Percentiles rank a stretch among this genome's conserved stretches.
phyloP scores from a whole-genome alignment of 2,797 vertebrate species.

The Salarias fasciatus region DNA sequence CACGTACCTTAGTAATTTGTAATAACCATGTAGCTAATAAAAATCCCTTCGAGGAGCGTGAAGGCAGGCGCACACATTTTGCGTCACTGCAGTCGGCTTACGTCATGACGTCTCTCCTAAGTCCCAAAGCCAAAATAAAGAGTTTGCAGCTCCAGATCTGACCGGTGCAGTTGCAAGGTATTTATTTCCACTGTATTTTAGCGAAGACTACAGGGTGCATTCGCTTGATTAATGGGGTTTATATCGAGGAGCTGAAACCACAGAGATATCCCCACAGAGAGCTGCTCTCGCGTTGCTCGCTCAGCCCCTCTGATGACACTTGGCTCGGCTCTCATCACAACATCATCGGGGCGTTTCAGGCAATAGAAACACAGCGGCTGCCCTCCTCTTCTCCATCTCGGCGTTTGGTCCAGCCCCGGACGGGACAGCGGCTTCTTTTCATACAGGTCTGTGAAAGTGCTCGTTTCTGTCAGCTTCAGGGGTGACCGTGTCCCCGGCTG shows the following conservation, averaged over 20 bases:
- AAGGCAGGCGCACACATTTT: conserved; percentile 48
- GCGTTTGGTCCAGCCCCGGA: conserved; percentile 42
- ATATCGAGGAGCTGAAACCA: not conserved
- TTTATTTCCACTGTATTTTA: too few relatives aligned
- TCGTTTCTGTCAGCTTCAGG: not conserved
- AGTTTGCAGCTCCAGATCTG: not conserved
- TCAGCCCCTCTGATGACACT: conserved; percentile 40
- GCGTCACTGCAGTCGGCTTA: conserved; percentile 69
- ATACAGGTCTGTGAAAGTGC: conserved; percentile 64
- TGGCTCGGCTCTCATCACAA: conserved; percentile 64
- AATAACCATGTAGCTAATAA: conserved; percentile 61
- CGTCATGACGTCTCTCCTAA: fast-evolving
- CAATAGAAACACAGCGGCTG: conserved; percentile 27
- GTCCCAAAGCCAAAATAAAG: not conserved
- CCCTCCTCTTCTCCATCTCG: conserved; percentile 31
- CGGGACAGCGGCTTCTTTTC: conserved; percentile 52
- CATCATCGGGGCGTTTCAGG: conserved; percentile 73
- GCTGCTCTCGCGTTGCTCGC: conserved; percentile 61
- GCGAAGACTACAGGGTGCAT: too few relatives aligned
- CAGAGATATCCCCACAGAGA: not conserved
- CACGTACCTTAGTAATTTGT: conserved; percentile 70
- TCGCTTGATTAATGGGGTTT: too few relatives aligned
- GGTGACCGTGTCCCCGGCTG: not conserved
- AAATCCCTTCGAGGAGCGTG: conserved; percentile 32
- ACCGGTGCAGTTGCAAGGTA: fast-evolving